These are phyloP conservation scores for Cyaniris semiargus DNA, from an alignment of 2,888 invertebrate species.

Conservation along the genomic window DNA sequence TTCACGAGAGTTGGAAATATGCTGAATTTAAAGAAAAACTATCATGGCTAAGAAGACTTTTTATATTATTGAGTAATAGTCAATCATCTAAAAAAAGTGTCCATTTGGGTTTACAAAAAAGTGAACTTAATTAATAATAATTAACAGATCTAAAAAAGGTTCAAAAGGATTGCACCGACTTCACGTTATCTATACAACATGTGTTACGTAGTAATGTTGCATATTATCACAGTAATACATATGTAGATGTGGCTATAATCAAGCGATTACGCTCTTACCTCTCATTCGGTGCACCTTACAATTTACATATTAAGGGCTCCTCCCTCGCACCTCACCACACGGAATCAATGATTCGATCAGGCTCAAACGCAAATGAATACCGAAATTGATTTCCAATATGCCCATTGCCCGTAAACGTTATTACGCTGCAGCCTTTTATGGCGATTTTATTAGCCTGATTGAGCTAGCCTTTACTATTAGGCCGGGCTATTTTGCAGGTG, in stretches of 20 bases:
- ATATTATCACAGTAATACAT: neutral
- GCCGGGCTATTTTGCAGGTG: neutral
- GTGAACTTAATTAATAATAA: no score
- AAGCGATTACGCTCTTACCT: neutral
- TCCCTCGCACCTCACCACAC: neutral
- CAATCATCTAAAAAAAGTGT: no score
- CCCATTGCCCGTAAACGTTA: neutral
- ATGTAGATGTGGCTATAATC: neutral
- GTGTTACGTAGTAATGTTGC: neutral
- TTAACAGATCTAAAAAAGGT: no score
- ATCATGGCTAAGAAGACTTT: no score
- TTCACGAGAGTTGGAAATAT: no score
- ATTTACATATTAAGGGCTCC: constrained; percentile 13
- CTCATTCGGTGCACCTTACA: neutral
- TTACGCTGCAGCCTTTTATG: constrained; percentile 5
- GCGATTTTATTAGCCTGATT: constrained; percentile 15
- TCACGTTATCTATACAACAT: neutral
- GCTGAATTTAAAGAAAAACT: no score
- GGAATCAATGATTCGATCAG: constrained; percentile 28
- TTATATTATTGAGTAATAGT: no score
- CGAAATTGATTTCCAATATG: constrained; percentile 30
- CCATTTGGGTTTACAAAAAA: no score
- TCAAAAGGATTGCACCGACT: no score
- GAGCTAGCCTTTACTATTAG: constrained; percentile 3
- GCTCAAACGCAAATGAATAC: constrained; percentile 28